phyloP scores from a whole-genome alignment of 2,113 vertebrate species.

The Tetrao urogallus region DNA sequence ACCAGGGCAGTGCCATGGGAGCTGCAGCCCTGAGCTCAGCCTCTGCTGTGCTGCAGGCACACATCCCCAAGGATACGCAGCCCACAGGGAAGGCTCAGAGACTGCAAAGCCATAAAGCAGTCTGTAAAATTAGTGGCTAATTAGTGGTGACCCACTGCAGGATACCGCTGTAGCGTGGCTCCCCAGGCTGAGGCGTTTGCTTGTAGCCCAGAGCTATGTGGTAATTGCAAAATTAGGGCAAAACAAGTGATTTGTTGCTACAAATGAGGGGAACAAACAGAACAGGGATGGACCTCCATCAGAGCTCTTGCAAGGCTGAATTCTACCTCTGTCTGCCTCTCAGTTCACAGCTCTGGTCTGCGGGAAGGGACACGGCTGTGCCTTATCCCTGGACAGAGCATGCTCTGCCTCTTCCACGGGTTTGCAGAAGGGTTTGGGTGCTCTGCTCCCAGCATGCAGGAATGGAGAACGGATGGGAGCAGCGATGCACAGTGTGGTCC shows the following conservation, averaged over 20 bases:
- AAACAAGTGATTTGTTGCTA: background rate
- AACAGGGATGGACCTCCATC: background rate
- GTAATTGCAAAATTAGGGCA: background rate
- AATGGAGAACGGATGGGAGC: rapidly evolving
- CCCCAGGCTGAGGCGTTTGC: background rate
- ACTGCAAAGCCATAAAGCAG: background rate
- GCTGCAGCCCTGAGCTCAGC: background rate
- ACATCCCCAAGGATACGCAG: background rate
- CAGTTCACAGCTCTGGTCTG: background rate
- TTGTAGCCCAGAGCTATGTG: background rate
- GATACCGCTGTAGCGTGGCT: background rate
- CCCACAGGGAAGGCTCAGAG: background rate
- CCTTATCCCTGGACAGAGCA: rapidly evolving
- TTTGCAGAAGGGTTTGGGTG: background rate
- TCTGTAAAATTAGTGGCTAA: slow-evolving; percentile 53
- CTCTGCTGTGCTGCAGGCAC: too few species aligned
- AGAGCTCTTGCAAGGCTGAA: background rate
- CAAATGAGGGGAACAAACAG: background rate
- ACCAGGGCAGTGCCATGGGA: background rate
- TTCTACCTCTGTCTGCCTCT: background rate
- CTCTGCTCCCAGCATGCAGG: rapidly evolving
- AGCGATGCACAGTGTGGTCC: background rate
- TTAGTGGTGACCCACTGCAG: background rate
- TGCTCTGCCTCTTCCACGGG: rapidly evolving
- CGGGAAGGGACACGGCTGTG: rapidly evolving